A percentile compares a stretch with the other conserved stretches of the same genome.
Evolutionary conservation across 2,113 vertebrate species (phyloP).

Genomic region (Oenanthe oenanthe): DNA sequence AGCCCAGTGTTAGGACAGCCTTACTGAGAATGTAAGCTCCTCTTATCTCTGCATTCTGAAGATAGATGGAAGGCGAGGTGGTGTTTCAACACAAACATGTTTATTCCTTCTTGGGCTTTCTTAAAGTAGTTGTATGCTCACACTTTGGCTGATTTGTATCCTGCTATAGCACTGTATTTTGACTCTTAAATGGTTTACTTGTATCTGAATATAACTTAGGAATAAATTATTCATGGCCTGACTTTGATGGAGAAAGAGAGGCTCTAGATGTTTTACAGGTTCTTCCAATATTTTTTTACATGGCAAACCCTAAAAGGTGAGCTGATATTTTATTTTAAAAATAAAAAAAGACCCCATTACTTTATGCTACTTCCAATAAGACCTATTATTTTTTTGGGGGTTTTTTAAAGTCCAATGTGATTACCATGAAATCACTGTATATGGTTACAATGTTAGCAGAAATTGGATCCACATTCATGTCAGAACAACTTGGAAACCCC

Average conservation of each 20-base stretch:
- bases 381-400: not conserved
- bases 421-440: not conserved
- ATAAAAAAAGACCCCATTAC: not conserved
- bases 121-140: not conserved
- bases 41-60: not conserved
- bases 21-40: not conserved
- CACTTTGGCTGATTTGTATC: not conserved
- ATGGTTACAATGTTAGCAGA: not conserved
- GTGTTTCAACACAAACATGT: not conserved
- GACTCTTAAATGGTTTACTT: not conserved
- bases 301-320: not conserved
- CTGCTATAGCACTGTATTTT: not conserved
- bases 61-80: not conserved
- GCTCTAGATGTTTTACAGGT: not conserved
- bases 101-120: not conserved
- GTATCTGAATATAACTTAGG: not conserved
- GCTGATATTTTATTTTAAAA: not conserved
- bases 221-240: not conserved
- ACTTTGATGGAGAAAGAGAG: not conserved
- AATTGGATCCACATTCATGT: not conserved
- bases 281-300: not conserved
- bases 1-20: not conserved
- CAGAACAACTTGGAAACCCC: not conserved
- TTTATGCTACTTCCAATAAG: not conserved
- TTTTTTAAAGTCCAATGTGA: not conserved